Conservation (phyloP, 2,113 vertebrate genomes). For the Albula goreensis region DNA sequence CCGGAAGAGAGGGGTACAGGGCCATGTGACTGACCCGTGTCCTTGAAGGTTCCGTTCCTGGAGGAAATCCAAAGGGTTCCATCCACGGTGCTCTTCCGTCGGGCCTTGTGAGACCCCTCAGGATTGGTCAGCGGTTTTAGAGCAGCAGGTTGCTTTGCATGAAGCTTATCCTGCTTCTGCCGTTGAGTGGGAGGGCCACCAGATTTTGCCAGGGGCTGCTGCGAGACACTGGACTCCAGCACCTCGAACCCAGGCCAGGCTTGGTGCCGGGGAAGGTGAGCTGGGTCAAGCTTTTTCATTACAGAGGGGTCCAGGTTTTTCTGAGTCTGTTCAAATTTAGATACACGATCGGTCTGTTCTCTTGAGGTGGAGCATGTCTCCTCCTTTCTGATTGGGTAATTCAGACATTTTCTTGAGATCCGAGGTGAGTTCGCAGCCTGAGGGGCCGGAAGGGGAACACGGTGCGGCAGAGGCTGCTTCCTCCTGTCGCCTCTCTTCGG, state of each 20-base stretch:
- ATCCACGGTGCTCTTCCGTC: background rate
- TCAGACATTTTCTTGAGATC: fast-evolving
- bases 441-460: background rate
- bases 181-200: background rate
- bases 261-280: constrained; percentile 22
- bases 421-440: fast-evolving
- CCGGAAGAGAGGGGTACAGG: constrained; percentile 19
- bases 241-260: constrained; percentile 49
- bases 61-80: background rate
- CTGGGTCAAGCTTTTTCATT: background rate
- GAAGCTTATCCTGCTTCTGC: background rate
- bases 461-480: background rate
- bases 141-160: background rate
- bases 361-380: background rate
- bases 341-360: background rate
- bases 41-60: background rate
- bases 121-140: background rate
- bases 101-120: background rate
- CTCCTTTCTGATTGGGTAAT: background rate
- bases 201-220: fast-evolving
- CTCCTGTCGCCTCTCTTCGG: background rate
- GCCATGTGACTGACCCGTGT: background rate
- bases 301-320: background rate
- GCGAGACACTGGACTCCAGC: background rate
- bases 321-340: background rate